Evolutionary conservation across 23 tunicate species (phyloP), one percentile per base, ranked within the genome.

Genomic region (Halocynthia roretzi): DNA sequence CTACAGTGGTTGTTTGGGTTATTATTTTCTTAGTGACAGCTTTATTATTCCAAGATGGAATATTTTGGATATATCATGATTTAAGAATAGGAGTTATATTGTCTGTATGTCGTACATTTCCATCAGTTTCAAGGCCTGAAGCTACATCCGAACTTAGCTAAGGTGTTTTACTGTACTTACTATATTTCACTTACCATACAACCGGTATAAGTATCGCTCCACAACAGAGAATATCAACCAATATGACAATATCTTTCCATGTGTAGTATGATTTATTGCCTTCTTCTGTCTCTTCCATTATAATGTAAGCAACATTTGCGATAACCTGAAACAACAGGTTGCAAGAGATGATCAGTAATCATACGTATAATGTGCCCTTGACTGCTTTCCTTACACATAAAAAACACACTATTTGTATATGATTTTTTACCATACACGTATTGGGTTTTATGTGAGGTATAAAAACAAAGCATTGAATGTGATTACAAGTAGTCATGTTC

Each of bases 231-330:
- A 94, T 68, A 82, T 94, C 99, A 31, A 94, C 82, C 50, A 88
- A 61, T 7, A 94, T 80, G 81, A 88, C 93, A 40, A 90, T 57
- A 56, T 84, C 70, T 23, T 73, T 76, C 99, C 99, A 94, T 7
- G 91, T 77, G 81, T 61, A 17, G 56, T 86, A 92, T 0, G 81
- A 72, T 19, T 56, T 81, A 51, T 53, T 74, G 5, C 87, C 91
- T 65, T 91, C 83, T 15, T 86, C 88, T 67, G 88, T 85, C 9
- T 84, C 94, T 53, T 78, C 73, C 53, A 72, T 77, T 54, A 94
- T 83, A 62, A 94, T 88, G 67, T 87, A 94, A 5, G 95, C 99
- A 6, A 94, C 80, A 64, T 94, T 94, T 23, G 89, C 90, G n/a
- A 94, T 61, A 60, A 94, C 90, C 89, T 72, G n/a, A 5, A 50